These are phyloP conservation scores for Notothenia rossii DNA, from an alignment of 2,113 vertebrate genomes.

Conservation along the genomic window DNA sequence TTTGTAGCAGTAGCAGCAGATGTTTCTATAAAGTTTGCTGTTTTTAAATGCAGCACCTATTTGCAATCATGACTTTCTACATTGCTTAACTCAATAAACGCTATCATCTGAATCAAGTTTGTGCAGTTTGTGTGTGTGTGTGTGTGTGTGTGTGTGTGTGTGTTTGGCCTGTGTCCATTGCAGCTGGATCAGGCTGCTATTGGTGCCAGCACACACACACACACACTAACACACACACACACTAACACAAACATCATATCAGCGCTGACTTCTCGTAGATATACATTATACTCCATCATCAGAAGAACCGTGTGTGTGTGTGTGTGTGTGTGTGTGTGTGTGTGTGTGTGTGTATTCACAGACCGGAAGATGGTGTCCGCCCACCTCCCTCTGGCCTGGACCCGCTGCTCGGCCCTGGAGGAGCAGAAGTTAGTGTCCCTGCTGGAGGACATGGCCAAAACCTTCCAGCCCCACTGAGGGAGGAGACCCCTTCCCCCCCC, in stretches of 20 bases:
- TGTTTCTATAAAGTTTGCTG: too few relatives aligned
- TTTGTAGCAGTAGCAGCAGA: too few relatives aligned
- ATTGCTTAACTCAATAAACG: too few relatives aligned
- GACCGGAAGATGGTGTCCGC: slow-evolving; percentile 81
- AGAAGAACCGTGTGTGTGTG: neutral
- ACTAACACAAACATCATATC: too few relatives aligned
- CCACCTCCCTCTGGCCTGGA: slow-evolving; percentile 86
- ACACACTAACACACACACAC: too few relatives aligned
- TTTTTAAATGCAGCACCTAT: too few relatives aligned
- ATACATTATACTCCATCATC: neutral
- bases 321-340: too few relatives aligned
- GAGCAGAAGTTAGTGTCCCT: slow-evolving; percentile 85
- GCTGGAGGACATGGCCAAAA: slow-evolving; percentile 85
- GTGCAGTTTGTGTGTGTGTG: too few relatives aligned
- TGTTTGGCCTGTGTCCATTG: slow-evolving; percentile 71
- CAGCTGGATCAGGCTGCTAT: slow-evolving; percentile 75
- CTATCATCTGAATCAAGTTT: too few relatives aligned
- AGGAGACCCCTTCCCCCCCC: too few relatives aligned
- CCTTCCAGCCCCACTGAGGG: slow-evolving; percentile 83
- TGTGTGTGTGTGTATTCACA: too few relatives aligned
- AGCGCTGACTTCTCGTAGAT: neutral
- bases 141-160: slow-evolving; percentile 30
- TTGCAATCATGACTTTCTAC: too few relatives aligned
- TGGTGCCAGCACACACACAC: slow-evolving; percentile 70
- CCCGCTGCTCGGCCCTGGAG: slow-evolving; percentile 82